A percentile compares a stretch with the other conserved stretches of the same genome.
phyloP scores from a whole-genome alignment of 92 coral and sea anemone genomes.

The Pocillopora grandis region DNA sequence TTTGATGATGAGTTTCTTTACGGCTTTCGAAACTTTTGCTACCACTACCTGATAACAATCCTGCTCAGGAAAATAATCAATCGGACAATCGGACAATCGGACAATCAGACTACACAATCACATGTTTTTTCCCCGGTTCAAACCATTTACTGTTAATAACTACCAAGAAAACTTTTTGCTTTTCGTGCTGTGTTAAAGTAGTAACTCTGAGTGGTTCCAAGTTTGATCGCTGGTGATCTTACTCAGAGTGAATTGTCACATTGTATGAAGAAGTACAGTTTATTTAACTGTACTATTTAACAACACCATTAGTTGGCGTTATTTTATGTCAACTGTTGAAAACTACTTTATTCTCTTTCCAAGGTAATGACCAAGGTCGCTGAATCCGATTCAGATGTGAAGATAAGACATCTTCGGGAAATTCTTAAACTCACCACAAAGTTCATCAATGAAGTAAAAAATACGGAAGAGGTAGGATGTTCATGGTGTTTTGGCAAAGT shows the following conservation, averaged over 20 bases:
- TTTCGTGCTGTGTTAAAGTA: neutral
- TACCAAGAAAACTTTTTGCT: neutral
- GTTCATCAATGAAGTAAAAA: slow-evolving; percentile 71
- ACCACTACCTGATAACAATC: too few species aligned
- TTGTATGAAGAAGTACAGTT: too few species aligned
- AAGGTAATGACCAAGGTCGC: slow-evolving; percentile 67
- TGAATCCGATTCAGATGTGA: slow-evolving; percentile 63
- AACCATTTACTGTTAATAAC: too few species aligned
- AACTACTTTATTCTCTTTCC: neutral
- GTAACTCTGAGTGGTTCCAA: neutral
- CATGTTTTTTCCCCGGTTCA: too few species aligned
- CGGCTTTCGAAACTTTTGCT: too few species aligned
- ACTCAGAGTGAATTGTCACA: neutral
- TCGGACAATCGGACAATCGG: too few species aligned
- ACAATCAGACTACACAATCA: too few species aligned
- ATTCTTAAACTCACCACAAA: slow-evolving; percentile 74
- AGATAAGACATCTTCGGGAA: slow-evolving; percentile 82
- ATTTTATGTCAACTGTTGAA: too few species aligned
- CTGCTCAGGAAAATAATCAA: too few species aligned
- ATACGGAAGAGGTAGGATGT: slow-evolving; percentile 33
- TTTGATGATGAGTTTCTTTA: too few species aligned
- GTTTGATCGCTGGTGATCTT: neutral
- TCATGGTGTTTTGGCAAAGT: neutral
- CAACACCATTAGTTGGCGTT: too few species aligned
- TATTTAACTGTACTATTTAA: too few species aligned